Percentiles rank a stretch among this genome's conserved stretches.
Evolutionary conservation across 2,888 invertebrate species (phyloP).

Genomic region (Cantharis lateralis): DNA sequence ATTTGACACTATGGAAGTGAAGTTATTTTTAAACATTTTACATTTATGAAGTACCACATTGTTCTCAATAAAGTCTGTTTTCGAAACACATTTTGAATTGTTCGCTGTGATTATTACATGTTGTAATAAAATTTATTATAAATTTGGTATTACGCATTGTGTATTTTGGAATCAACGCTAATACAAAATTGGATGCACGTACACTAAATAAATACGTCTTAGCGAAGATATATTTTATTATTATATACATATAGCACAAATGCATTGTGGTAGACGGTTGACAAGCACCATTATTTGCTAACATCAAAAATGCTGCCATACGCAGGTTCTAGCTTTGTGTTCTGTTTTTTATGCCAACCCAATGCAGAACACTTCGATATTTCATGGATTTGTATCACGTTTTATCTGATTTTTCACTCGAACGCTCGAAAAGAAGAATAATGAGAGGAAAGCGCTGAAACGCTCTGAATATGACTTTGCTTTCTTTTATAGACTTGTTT

Average conservation of each 20-base stretch:
- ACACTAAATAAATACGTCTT: neutral
- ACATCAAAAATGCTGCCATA: slow-evolving; percentile 30
- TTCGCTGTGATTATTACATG: neutral
- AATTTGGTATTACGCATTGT: neutral
- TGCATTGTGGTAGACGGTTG: slow-evolving; percentile 8
- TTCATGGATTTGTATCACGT: slow-evolving; percentile 40
- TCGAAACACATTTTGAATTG: no score
- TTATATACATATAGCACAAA: slow-evolving; percentile 2
- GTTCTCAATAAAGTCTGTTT: no score
- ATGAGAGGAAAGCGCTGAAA: slow-evolving; percentile 37
- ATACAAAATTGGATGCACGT: neutral
- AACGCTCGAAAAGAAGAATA: slow-evolving; percentile 39
- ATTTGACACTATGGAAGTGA: no score
- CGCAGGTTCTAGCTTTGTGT: slow-evolving; percentile 25
- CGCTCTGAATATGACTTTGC: slow-evolving; percentile 24
- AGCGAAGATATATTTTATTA: neutral
- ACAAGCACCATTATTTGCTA: slow-evolving; percentile 25
- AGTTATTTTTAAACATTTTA: no score
- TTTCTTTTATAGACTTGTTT: slow-evolving; percentile 28
- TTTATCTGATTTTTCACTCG: slow-evolving; percentile 42
- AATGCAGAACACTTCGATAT: slow-evolving; percentile 25
- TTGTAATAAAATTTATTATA: neutral
- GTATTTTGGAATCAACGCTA: neutral
- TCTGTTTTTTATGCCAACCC: slow-evolving; percentile 19
- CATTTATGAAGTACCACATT: no score